phyloP scores from a whole-genome alignment of 2,888 invertebrate species.

The Cylindroiulus punctatus region DNA sequence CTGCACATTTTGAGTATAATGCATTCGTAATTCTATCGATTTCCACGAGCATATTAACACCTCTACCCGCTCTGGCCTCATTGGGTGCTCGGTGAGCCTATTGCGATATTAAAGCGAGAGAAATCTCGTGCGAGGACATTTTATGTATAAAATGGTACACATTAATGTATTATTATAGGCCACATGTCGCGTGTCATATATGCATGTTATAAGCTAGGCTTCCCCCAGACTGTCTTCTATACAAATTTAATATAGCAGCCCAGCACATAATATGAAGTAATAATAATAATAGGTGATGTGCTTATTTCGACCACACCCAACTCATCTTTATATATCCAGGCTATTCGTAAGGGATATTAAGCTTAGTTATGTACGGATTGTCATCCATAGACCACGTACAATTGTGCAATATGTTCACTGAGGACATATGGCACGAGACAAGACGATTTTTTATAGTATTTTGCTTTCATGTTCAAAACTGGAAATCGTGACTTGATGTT shows the following conservation, averaged over 20 bases:
- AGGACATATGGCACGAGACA: conserved; percentile 15
- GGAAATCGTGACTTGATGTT: background rate
- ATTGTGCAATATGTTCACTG: background rate
- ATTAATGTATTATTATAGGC: conserved; percentile 47
- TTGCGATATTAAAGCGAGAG: conserved; percentile 45
- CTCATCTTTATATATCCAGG: conserved; percentile 50
- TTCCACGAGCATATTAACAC: conserved; percentile 19
- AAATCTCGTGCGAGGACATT: conserved; percentile 47
- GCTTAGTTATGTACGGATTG: background rate
- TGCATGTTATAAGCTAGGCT: conserved; percentile 42
- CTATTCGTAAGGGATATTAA: conserved; percentile 4
- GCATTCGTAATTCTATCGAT: conserved; percentile 31
- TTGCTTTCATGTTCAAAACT: background rate
- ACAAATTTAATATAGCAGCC: conserved; percentile 43
- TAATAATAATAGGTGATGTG: conserved; percentile 47
- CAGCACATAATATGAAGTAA: conserved; percentile 45
- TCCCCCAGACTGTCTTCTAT: conserved; percentile 40
- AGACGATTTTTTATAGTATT: background rate
- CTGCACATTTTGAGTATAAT: conserved; percentile 2
- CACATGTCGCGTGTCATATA: conserved; percentile 45
- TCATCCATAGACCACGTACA: conserved; percentile 27
- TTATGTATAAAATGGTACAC: conserved; percentile 47
- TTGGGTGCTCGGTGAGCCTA: conserved; percentile 3
- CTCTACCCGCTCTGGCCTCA: background rate
- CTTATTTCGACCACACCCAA: conserved; percentile 51